phyloP scores from a whole-genome alignment of 2,888 invertebrate genomes.

The Stenodema calcarata region DNA sequence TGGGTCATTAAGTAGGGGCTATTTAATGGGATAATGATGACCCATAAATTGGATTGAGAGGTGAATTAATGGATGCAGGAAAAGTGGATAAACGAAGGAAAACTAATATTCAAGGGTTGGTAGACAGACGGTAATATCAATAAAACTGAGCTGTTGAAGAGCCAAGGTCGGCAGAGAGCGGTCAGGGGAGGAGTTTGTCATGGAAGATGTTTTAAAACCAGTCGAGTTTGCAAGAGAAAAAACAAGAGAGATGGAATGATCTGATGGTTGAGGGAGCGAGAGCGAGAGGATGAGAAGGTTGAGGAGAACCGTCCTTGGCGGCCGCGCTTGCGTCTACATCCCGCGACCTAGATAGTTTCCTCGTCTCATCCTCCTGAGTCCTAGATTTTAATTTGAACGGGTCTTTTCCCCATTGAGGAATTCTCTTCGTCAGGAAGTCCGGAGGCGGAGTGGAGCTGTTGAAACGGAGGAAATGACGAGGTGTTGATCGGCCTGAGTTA shows the following conservation, averaged over 20 bases:
- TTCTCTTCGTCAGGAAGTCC: neutral
- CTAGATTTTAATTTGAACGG: constrained; percentile 18
- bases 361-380: neutral
- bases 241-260: neutral
- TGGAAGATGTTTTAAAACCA: constrained; percentile 2
- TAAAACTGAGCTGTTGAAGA: neutral
- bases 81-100: neutral
- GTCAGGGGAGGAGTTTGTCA: constrained; percentile 18
- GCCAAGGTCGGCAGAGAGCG: neutral
- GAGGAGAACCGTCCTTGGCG: neutral
- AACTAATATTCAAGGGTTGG: neutral
- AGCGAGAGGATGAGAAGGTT: neutral
- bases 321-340: constrained; percentile 8
- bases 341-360: constrained; percentile 10
- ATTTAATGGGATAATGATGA: no score
- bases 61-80: no score
- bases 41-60: no score
- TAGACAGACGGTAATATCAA: neutral
- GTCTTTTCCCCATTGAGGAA: constrained; percentile 10
- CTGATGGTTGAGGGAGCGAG: neutral
- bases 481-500: no score
- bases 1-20: no score
- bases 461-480: neutral
- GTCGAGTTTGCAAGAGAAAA: neutral
- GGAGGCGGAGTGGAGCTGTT: neutral